These are phyloP conservation scores for Synergus umbraculus DNA, from an alignment of 2,888 invertebrate genomes.

Conservation along the genomic window DNA sequence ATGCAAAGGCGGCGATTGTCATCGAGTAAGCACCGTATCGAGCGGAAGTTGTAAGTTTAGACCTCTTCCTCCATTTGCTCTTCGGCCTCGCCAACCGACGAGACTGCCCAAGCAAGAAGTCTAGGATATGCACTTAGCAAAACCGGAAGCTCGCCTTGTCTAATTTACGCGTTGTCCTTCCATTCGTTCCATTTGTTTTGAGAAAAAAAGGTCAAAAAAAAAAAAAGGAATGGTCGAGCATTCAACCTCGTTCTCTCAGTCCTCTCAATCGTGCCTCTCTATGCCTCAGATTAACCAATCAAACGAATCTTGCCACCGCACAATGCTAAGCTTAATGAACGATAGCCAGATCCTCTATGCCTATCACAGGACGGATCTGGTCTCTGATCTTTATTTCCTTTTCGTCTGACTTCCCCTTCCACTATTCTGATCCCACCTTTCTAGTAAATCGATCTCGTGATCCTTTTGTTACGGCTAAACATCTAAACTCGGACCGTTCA, in stretches of 20 bases:
- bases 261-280: constrained; percentile 20
- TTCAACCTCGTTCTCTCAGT: neutral
- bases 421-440: constrained; percentile 16
- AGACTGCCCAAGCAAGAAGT: constrained; percentile 31
- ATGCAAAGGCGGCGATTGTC: constrained; percentile 22
- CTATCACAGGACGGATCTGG: constrained; percentile 10
- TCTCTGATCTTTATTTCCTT: constrained; percentile 17
- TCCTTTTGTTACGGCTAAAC: constrained; percentile 36
- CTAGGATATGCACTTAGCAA: constrained; percentile 61
- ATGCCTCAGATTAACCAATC: constrained; percentile 72
- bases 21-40: constrained; percentile 38
- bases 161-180: constrained; percentile 62
- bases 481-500: constrained; percentile 33
- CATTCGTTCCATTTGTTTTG: constrained; percentile 56
- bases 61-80: constrained; percentile 45
- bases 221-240: constrained; percentile 5
- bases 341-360: constrained; percentile 7
- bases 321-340: constrained; percentile 71
- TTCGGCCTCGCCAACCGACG: constrained; percentile 30
- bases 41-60: constrained; percentile 62
- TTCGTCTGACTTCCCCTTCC: neutral
- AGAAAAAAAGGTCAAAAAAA: constrained; percentile 48
- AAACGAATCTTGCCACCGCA: constrained; percentile 69
- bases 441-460: constrained; percentile 31
- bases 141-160: constrained; percentile 65